Evolutionary conservation across 2,797 vertebrate genomes (phyloP).

Genomic region (Sebastes elongatus): DNA sequence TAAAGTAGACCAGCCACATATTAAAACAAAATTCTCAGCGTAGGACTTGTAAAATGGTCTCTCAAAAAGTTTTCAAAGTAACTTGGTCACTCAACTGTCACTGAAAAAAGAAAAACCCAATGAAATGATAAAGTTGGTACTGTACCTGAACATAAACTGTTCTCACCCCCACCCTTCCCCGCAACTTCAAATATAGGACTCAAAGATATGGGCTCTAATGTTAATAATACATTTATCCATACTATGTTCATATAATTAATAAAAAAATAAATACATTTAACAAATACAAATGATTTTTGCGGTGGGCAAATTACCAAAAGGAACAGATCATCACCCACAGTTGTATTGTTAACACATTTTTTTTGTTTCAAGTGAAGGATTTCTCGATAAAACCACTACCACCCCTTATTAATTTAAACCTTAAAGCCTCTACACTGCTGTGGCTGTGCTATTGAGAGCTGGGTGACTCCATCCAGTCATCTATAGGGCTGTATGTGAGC

Average conservation of each 20-base stretch:
- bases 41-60: constrained; percentile 76
- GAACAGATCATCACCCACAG: constrained; percentile 59
- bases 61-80: constrained; percentile 62
- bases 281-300: constrained; percentile 80
- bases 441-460: constrained; percentile 57
- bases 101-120: constrained; percentile 27
- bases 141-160: constrained; percentile 62
- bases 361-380: constrained; percentile 69
- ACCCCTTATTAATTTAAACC: constrained; percentile 55
- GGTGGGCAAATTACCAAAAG: constrained; percentile 67
- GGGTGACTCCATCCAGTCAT: constrained; percentile 37
- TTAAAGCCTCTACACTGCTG: constrained; percentile 59
- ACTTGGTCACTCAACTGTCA: constrained; percentile 82
- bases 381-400: constrained; percentile 71
- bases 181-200: constrained; percentile 65
- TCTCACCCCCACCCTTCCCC: constrained; percentile 28
- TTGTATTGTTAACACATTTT: constrained; percentile 61
- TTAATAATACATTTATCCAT: constrained; percentile 76
- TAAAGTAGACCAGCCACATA: constrained; percentile 79
- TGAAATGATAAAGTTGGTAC: constrained; percentile 61
- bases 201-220: constrained; percentile 67
- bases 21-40: constrained; percentile 68
- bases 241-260: constrained; percentile 80
- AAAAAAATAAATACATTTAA: constrained; percentile 87
- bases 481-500: constrained; percentile 53